Evolutionary conservation across 2,113 vertebrate genomes (phyloP), one percentile per base, ranked within the genome.

Genomic region (Calidris pygmaea): DNA sequence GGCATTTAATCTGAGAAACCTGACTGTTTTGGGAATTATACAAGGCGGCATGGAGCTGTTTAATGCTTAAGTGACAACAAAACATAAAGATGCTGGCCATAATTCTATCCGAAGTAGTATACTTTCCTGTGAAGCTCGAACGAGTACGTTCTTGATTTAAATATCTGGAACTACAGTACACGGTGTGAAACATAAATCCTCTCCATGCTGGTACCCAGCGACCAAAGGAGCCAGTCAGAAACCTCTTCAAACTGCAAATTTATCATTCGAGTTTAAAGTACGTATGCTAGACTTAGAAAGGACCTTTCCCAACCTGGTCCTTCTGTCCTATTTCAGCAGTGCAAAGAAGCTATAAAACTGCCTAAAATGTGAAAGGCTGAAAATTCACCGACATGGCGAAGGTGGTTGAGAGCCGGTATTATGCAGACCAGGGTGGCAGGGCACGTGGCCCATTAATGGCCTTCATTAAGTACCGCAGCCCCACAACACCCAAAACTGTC

Each of bases 61-160:
- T 93, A 91, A 94, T 89, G 89, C 75, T 90, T 85, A 96, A 85
- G 48, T 89, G 91, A 95, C 91, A 92, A 89, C 62, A 91, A 89
- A 93, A 79, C 66, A 89, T 92, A 92, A 93, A 96, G 91, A 81
- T 91, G 58, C 58, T 79, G 77, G 58, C 91, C 79, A 37, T 96
- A 95, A 94, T 96, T 94, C 92, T 97, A 45, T 88, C 89, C 72
- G 94, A 94, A 94, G 87, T 67, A 89, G 87, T 96, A 77, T 91
- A 87, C 86, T 77, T 95, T 75, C 62, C 89, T 30, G 58, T 89
- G 95, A 95, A 93, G 89, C 90, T 94, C 26, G 22, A 71, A 76
- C 10, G 34, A 93, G 56, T 87, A 34, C 6, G 0, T 82, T 96
- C 89, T 81, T 92, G 70, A 93, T 96, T 96, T 96, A 95, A 96